phyloP scores from a whole-genome alignment of 2,888 invertebrate genomes.

The Liopterus haemorrhoidalis region DNA sequence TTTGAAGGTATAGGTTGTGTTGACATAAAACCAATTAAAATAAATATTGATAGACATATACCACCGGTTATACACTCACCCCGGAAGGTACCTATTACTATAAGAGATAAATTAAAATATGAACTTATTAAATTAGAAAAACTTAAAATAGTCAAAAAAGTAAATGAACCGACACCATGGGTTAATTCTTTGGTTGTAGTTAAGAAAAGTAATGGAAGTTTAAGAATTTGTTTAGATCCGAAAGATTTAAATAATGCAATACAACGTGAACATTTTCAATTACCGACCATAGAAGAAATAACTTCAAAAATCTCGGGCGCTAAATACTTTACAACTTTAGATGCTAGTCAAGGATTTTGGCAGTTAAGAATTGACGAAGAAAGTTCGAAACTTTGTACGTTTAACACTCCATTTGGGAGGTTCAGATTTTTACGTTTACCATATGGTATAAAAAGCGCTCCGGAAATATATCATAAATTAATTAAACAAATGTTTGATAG shows the following conservation, averaged over 20 bases:
- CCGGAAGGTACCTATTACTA: constrained; percentile 25
- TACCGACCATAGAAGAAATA: constrained; percentile 28
- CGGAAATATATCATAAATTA: constrained; percentile 15
- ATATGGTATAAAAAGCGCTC: no score
- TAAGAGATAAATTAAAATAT: no score
- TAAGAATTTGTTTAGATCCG: constrained; percentile 29
- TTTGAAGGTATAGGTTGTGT: no score
- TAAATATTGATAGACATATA: no score
- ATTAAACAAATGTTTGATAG: constrained; percentile 15
- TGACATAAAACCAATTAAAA: no score
- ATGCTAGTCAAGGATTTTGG: no score
- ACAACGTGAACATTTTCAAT: constrained; percentile 21
- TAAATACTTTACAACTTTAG: constrained; percentile 16
- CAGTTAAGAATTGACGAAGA: no score
- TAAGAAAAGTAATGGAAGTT: constrained; percentile 22
- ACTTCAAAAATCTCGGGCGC: constrained; percentile 20
- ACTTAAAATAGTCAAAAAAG: constrained; percentile 26
- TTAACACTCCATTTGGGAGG: no score
- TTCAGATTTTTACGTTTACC: no score
- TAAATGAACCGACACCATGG: constrained; percentile 28
- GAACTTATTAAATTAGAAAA: no score
- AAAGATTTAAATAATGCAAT: constrained; percentile 27
- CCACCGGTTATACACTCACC: no score
- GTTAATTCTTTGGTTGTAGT: constrained; percentile 31
- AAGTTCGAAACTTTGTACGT: no score